These are phyloP conservation scores for Beris chalybata DNA, from an alignment of 2,888 invertebrate species.

Conservation along the genomic window DNA sequence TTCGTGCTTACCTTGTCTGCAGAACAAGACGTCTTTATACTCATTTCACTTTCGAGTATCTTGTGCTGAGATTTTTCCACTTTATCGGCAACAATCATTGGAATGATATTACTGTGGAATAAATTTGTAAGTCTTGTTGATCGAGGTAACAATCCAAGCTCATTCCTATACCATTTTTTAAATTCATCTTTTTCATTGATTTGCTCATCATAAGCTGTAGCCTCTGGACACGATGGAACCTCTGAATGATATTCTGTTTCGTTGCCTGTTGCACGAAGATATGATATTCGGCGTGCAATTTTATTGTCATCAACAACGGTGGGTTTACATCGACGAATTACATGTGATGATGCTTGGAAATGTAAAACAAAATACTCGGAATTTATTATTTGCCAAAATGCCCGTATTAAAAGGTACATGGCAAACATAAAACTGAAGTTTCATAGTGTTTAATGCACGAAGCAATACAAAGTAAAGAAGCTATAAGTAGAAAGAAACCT, in stretches of 20 bases:
- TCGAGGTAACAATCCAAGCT: too few relatives aligned
- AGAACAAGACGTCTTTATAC: slow-evolving; percentile 24
- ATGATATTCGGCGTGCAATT: slow-evolving; percentile 87
- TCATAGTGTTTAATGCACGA: too few relatives aligned
- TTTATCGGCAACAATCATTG: slow-evolving; percentile 9
- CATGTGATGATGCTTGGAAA: slow-evolving; percentile 37
- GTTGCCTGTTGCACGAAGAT: slow-evolving; percentile 85
- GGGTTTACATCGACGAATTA: slow-evolving; percentile 52
- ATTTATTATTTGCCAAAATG: not conserved
- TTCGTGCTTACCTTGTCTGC: slow-evolving; percentile 24
- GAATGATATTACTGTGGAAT: slow-evolving; percentile 18
- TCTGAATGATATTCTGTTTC: slow-evolving; percentile 69
- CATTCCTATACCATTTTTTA: slow-evolving; percentile 10
- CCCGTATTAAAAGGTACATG: not conserved
- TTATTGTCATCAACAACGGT: slow-evolving; percentile 75
- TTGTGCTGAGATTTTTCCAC: slow-evolving; percentile 18
- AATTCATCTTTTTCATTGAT: slow-evolving; percentile 36
- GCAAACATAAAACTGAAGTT: too few relatives aligned
- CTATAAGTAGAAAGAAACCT: too few relatives aligned
- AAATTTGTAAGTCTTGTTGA: too few relatives aligned
- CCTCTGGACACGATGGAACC: slow-evolving; percentile 34
- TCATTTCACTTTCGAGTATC: slow-evolving; percentile 24
- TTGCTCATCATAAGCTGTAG: slow-evolving; percentile 43
- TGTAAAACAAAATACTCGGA: not conserved
- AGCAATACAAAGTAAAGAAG: too few relatives aligned